phyloP scores from a whole-genome alignment of 2,797 vertebrate genomes.

The Acanthurus lineatus region DNA sequence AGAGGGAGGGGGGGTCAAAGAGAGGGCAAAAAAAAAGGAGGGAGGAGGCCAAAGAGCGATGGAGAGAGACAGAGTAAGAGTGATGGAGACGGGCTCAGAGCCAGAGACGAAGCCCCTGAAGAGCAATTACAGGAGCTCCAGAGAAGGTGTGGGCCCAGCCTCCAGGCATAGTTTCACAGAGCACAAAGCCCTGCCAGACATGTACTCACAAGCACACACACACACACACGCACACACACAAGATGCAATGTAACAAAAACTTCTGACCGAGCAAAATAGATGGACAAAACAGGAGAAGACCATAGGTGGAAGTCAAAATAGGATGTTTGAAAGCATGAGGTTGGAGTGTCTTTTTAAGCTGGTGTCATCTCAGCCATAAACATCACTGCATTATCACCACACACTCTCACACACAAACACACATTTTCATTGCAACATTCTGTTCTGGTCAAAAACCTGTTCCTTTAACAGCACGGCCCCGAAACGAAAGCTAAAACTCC shows the following conservation, averaged over 20 bases:
- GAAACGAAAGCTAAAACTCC: constrained; percentile 61
- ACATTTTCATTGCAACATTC: constrained; percentile 42
- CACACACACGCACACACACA: constrained; percentile 22
- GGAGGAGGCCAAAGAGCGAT: constrained; percentile 60
- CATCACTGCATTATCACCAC: constrained; percentile 1
- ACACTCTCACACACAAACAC: background rate
- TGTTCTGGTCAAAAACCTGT: constrained; percentile 43
- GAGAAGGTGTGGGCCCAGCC: constrained; percentile 77
- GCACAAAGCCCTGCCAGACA: constrained; percentile 67
- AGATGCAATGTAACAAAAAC: constrained; percentile 32
- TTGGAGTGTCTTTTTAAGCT: constrained; percentile 38
- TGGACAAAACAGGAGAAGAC: constrained; percentile 31
- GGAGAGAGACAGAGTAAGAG: constrained; percentile 61
- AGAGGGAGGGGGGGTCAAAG: constrained; percentile 26
- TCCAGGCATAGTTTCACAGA: constrained; percentile 72
- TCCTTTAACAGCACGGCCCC: constrained; percentile 50
- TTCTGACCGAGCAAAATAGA: constrained; percentile 19
- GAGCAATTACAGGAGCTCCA: constrained; percentile 82
- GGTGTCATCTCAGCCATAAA: constrained; percentile 24
- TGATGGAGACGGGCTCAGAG: constrained; percentile 73
- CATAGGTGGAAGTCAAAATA: constrained; percentile 38
- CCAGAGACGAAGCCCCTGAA: constrained; percentile 78
- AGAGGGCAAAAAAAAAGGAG: constrained; percentile 31
- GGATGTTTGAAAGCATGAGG: constrained; percentile 22
- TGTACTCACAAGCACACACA: constrained; percentile 29